These are phyloP conservation scores for Cecropterus lyciades DNA, from an alignment of 1,140 invertebrate genomes.

Conservation along the genomic window DNA sequence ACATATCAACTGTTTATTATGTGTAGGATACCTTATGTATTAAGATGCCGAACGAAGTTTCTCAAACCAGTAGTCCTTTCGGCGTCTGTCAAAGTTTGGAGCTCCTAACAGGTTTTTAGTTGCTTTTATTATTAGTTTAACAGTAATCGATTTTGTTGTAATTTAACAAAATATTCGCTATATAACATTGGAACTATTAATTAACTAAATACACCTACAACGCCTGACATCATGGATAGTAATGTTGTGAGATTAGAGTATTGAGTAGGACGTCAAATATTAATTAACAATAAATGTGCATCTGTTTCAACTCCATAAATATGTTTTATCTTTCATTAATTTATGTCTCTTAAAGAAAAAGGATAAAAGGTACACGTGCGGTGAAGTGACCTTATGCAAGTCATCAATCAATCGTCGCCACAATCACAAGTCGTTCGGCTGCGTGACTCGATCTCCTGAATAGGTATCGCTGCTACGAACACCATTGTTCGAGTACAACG, in stretches of 20 bases:
- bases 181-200: too few relatives aligned
- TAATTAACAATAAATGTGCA: too few relatives aligned
- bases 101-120: background rate
- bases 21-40: constrained; percentile 51
- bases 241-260: too few relatives aligned
- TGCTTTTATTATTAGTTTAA: too few relatives aligned
- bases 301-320: too few relatives aligned
- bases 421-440: constrained; percentile 40
- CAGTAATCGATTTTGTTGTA: too few relatives aligned
- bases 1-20: constrained; percentile 73
- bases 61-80: constrained; percentile 27
- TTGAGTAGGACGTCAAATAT: too few relatives aligned
- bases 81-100: background rate
- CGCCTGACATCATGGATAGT: too few relatives aligned
- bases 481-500: constrained; percentile 55
- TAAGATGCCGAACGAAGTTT: constrained; percentile 38
- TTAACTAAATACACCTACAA: too few relatives aligned
- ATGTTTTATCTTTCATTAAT: too few relatives aligned
- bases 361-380: constrained; percentile 28
- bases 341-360: too few relatives aligned
- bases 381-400: constrained; percentile 45
- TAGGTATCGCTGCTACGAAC: constrained; percentile 24
- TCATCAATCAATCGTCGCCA: constrained; percentile 54
- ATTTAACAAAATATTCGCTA: too few relatives aligned
- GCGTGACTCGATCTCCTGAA: constrained; percentile 63